Conservation (phyloP, 2,797 vertebrate genomes). For the Manis javanica region DNA sequence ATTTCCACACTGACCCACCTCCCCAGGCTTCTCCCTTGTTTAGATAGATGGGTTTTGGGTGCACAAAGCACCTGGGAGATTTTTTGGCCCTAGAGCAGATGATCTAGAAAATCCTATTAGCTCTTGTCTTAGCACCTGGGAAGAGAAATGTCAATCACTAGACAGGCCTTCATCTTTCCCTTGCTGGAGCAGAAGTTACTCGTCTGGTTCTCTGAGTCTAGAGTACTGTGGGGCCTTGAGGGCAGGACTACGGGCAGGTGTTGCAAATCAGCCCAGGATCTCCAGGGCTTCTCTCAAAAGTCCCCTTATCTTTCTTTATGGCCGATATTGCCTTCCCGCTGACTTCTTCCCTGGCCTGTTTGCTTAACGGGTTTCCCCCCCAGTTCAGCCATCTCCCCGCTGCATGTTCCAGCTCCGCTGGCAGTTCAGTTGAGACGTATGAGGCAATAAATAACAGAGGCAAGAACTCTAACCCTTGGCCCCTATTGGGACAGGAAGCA, state of each 20-base stretch:
- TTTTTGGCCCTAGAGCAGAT: not conserved
- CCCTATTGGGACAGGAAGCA: not conserved
- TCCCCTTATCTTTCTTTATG: fast-evolving
- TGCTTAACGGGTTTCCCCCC: not conserved
- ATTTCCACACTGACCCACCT: too few species aligned
- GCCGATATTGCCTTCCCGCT: not conserved
- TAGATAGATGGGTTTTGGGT: fast-evolving
- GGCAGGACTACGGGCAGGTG: not conserved
- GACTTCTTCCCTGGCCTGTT: not conserved
- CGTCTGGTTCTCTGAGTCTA: fast-evolving
- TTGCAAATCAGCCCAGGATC: too few species aligned
- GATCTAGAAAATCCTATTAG: not conserved
- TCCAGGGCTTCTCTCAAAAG: not conserved
- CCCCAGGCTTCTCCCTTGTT: not conserved
- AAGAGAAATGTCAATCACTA: not conserved
- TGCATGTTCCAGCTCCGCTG: constrained; percentile 24
- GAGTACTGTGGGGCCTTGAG: fast-evolving
- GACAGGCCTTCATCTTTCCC: fast-evolving
- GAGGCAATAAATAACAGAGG: not conserved
- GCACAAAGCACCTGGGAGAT: not conserved
- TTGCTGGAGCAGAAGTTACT: too few species aligned
- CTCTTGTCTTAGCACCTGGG: not conserved
- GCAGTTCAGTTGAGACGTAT: not conserved
- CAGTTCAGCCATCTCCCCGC: not conserved
- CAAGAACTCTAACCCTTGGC: fast-evolving